These are phyloP conservation scores for Daubentonia madagascariensis DNA, from an alignment of 2,113 vertebrate genomes.

Conservation along the genomic window DNA sequence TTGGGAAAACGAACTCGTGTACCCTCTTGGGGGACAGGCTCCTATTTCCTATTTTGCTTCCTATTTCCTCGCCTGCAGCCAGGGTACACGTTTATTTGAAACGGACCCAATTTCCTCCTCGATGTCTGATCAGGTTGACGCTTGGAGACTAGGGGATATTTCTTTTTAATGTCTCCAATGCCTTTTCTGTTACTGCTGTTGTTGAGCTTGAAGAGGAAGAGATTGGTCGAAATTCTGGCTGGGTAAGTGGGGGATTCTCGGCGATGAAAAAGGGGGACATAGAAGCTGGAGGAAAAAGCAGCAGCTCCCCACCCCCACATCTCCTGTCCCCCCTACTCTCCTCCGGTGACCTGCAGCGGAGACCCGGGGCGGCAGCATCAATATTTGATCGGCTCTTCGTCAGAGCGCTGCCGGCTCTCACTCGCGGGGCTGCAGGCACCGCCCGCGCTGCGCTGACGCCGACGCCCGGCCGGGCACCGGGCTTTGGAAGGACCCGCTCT, in stretches of 20 bases:
- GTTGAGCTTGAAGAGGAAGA: neutral
- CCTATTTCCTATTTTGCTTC: conserved; percentile 32
- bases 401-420: neutral
- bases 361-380: conserved; percentile 39
- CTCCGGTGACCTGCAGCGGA: neutral
- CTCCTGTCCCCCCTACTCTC: neutral
- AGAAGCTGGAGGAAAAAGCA: neutral
- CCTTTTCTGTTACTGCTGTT: neutral
- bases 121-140: neutral
- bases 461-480: neutral
- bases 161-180: neutral
- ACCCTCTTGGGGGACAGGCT: neutral
- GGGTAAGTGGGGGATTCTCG: neutral
- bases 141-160: neutral
- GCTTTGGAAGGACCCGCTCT: neutral
- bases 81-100: neutral
- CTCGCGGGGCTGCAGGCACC: neutral
- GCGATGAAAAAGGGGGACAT: neutral
- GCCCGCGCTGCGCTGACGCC: neutral
- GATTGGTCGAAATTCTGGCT: neutral
- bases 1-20: neutral
- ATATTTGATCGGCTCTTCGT: neutral
- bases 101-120: neutral
- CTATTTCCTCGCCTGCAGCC: neutral
- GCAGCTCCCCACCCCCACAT: neutral